Percentiles rank a stretch among this genome's conserved stretches.
phyloP scores from a whole-genome alignment of 1,140 invertebrate species.

The Megalonaias nervosa region DNA sequence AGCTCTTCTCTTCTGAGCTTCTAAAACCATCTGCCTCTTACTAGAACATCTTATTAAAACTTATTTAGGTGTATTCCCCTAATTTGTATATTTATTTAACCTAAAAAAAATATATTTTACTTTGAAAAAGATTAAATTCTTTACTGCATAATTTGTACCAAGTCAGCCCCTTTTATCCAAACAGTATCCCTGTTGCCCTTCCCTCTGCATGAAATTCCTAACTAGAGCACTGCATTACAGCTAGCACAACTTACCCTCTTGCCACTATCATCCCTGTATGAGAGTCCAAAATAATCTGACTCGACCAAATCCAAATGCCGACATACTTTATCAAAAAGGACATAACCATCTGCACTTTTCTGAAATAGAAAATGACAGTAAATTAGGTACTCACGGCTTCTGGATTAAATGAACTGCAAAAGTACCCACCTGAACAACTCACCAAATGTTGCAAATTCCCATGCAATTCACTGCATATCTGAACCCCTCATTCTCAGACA shows the following conservation, averaged over 20 bases:
- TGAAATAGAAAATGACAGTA: constrained; percentile 72
- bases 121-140: no score
- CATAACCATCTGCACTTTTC: constrained; percentile 90
- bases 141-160: no score
- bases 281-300: constrained; percentile 95
- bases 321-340: constrained; percentile 90
- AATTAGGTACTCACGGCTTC: neutral
- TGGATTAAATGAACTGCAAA: neutral
- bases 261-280: constrained; percentile 79
- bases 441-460: neutral
- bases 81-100: no score
- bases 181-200: no score
- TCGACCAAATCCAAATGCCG: constrained; percentile 91
- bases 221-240: no score
- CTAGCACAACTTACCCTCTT: constrained; percentile 22
- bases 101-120: no score
- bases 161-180: no score
- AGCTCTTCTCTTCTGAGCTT: no score
- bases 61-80: no score
- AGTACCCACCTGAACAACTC: neutral
- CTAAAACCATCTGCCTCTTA: no score
- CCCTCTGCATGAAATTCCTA: no score
- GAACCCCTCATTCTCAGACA: neutral
- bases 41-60: no score
- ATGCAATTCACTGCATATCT: neutral